Conservation (phyloP, 2,113 vertebrate species). For the human region GRCh38 chr16:73524001-73524500, state of each 20-base stretch:
- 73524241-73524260: background rate
- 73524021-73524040: background rate
- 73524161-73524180: background rate
- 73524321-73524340: background rate
- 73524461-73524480: background rate
- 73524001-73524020: background rate
- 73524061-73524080: background rate
- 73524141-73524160: background rate
- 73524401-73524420: background rate
- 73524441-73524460: background rate
- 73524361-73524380: background rate
- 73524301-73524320: background rate
- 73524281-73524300: slow-evolving; percentile 32
- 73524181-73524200: background rate
- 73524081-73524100: background rate
- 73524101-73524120: background rate
- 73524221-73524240: background rate
- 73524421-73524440: background rate
- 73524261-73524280: background rate
- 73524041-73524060: background rate
- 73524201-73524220: background rate
- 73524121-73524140: background rate
- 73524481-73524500: background rate
- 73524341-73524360: background rate
- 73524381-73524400: background rate